Base-by-base conservation (phyloP, 2,888 invertebrate genomes). In the Allygus modestus region DNA sequence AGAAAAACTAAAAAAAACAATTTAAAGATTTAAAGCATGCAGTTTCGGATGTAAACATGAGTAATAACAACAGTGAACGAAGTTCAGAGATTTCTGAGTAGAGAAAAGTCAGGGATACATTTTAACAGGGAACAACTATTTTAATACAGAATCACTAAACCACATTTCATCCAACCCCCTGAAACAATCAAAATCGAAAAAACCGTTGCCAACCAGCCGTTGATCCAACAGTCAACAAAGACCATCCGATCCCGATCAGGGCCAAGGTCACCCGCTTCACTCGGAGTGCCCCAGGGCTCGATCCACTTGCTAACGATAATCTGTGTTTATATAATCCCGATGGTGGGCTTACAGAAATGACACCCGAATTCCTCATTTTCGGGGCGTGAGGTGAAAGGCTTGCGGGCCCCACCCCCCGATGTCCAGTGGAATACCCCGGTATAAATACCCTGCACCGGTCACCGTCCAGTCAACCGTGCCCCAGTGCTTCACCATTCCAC, bases 351-450 rank as follows among this genome's bases (percentile, higher is more conserved):
- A 75, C 51, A 17, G 51, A 77, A 73, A 46, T 77, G 77, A 77
- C 77, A 77, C 77, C 77, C 73, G 43, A 73, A 73, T 41, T 41
- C 41, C 73, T 41, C 37, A 41, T 37, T 73, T 73, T 73, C 69
- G 41, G 73, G 43, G 43, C 73, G 41, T 41, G 73, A 41, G 43
- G 73, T 73, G 73, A 73, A 73, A 73, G 73, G 73, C 73, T 37
- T 0, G 33, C 7, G 23, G 15, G 20, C 41, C 73, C 73, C 37
- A 9, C 37, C 73, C 37, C 73, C 73, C 11, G 41, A n/a, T 73
- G 73, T 0, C 23, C 43, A 12, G 73, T 11, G 37, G 73, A 43
- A 73, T 43, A 73, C 73, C 73, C 73, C 41, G 43, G 73, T 73
- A 73, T 73, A 73, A 73, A 73, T 73, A 23, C 20, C 1, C n/a